Base-by-base conservation (phyloP, 2,888 invertebrate genomes). In the Ceraclea dissimilis region DNA sequence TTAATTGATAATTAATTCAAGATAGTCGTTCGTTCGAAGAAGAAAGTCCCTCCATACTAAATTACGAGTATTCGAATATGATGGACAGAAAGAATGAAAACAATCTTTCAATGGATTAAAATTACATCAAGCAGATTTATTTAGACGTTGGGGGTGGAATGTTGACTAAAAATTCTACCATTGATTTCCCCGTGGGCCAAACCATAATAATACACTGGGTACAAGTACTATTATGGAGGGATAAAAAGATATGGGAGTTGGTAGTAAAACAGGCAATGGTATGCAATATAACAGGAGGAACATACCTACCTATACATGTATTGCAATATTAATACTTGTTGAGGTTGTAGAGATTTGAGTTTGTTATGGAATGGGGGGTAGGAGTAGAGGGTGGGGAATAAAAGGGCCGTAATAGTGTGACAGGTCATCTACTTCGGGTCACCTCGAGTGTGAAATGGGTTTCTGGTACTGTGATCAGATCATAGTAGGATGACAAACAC, bases 181-280 rank as follows among this genome's bases (percentile, higher is more conserved):
- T 71, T 66, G 65, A 66, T 66, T 67, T 66, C 71, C 68, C 71
- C 68, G 71, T 71, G 72, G 68, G 69, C 48, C 19, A 26, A 26
- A 26, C 26, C 26, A 26, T 26, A 26, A 8, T 39, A 39, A 11
- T 8, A 8, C 31, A 11, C 31, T 31, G 8, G 8, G 8, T 31
- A 6, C 8, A 6, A 31, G 31, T 6, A 31, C 31, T 11, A 31
- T 11, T 8, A 11, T 8, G 31, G 11, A 11, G 11, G 8, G 31
- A 31, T 6, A 31, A 8, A 8, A 31, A 31, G 8, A 31, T 8
- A 11, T 31, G 11, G 31, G 31, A 31, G 31, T 31, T 8, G 31
- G 31, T 31, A n/a, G n/a, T n/a, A n/a, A n/a, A n/a, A n/a, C n/a
- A n/a, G n/a, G n/a, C n/a, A n/a, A n/a, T n/a, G n/a, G n/a, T n/a